phyloP scores from a whole-genome alignment of 2,113 vertebrate species.

The Felis chaus region DNA sequence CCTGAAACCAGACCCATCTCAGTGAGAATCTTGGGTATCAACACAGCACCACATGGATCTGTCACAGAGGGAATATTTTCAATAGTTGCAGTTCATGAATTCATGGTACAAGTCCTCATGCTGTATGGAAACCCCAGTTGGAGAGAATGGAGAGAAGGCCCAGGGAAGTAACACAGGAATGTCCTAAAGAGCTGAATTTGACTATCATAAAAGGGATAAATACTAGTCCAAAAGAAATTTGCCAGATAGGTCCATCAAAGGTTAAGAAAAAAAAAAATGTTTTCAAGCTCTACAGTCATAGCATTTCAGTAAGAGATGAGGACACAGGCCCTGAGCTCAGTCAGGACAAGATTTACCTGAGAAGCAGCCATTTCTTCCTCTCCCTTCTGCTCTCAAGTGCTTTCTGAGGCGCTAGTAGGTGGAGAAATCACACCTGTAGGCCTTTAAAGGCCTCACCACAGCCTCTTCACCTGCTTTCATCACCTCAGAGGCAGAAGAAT shows the following conservation, averaged over 20 bases:
- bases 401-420: neutral
- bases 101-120: neutral
- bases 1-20: neutral
- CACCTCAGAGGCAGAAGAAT: neutral
- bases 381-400: neutral
- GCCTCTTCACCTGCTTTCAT: neutral
- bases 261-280: neutral
- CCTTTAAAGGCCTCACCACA: no score
- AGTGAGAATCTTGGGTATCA: neutral
- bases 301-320: no score
- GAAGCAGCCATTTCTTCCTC: neutral
- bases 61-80: neutral
- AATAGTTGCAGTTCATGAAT: neutral
- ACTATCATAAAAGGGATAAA: neutral
- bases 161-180: neutral
- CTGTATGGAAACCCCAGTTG: neutral
- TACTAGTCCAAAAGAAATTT: neutral
- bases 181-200: neutral
- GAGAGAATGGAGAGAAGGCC: neutral
- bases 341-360: neutral
- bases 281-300: no score
- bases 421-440: neutral
- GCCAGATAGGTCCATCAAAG: neutral
- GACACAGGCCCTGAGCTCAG: neutral
- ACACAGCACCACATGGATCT: neutral